Base-by-base conservation (phyloP, 2,797 vertebrate genomes). In the Amphiprion clarkii region DNA sequence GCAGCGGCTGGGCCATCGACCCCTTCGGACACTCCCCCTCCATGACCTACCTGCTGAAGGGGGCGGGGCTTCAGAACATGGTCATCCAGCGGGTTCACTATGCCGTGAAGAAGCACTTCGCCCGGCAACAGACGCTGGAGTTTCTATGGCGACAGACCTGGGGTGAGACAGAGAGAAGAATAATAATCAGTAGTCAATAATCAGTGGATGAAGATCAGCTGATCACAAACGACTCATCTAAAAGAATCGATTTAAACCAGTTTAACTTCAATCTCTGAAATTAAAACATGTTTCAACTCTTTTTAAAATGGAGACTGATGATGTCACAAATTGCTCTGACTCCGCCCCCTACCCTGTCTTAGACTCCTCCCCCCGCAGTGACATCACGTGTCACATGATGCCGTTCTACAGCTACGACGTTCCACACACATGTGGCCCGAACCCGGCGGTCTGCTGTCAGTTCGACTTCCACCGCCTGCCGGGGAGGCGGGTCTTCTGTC, bases 321-420 rank as follows among this genome's bases (percentile, higher is more conserved):
- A 36, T 1, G 33, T 36, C 33, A 9, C 8, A 9, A 2, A 2
- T 2, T 36, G 7, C 8, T 51, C 23, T 54, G 16, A 64, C 13
- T n/a, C 59, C 14, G 63, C 1, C 88, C 84, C 44, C 29, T 74
- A 62, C 49, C 44, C 67, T 72, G 89, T 70, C 92, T 52, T 90
- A 99, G 97, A 97, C 90, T 73, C 93, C 82, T 95, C 94, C 88
- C 90, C 95, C 75, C 93, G 78, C 87, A 96, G 96, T 79, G 97
- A 99, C 91, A 97, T 99, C 82, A 93, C 96, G 19, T 98, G 97
- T 88, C 97, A 99, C 92, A 97, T 98, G 97, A 99, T 99, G 97
- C 97, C 97, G 21, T 99, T 99, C 94, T 99, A 98, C 94, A 98
- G 97, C 90, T 99, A 99, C 39, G 97, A 99, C 51, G 17, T 99